Evolutionary conservation across 2,797 vertebrate species (phyloP).

Genomic region (Diplodus sargus): DNA sequence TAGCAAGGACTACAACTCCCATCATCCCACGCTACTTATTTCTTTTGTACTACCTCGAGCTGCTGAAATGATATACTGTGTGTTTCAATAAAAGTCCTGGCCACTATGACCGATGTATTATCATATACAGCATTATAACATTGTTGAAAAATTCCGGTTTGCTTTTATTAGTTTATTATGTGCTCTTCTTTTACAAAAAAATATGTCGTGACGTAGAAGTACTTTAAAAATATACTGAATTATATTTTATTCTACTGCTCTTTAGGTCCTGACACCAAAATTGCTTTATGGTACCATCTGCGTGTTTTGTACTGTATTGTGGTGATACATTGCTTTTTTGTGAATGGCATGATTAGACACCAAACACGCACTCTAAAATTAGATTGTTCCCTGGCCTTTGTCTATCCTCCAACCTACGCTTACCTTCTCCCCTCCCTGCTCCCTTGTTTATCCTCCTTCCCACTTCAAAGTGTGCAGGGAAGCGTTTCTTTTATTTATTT

Average conservation of each 20-base stretch:
- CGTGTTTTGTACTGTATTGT: not conserved
- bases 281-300: not conserved
- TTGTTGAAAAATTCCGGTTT: no score
- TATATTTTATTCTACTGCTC: not conserved
- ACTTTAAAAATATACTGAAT: not conserved
- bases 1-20: no score
- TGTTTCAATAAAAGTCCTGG: not conserved
- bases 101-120: not conserved
- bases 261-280: not conserved
- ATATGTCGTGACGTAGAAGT: not conserved
- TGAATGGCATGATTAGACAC: conserved; percentile 21
- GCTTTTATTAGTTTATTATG: not conserved
- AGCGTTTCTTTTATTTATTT: conserved; percentile 41
- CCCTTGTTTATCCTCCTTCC: conserved; percentile 39
- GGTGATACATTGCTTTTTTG: not conserved
- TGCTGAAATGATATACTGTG: no score
- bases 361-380: conserved; percentile 6
- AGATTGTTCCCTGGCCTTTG: conserved; percentile 7
- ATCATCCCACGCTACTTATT: no score
- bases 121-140: not conserved
- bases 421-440: conserved; percentile 17
- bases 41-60: no score
- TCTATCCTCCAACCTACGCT: conserved; percentile 18
- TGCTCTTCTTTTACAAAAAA: not conserved
- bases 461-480: conserved; percentile 55